Percentiles rank a stretch among this genome's conserved stretches.
Conservation (phyloP, 2,888 invertebrate genomes). For the Euzophera pinguis region DNA sequence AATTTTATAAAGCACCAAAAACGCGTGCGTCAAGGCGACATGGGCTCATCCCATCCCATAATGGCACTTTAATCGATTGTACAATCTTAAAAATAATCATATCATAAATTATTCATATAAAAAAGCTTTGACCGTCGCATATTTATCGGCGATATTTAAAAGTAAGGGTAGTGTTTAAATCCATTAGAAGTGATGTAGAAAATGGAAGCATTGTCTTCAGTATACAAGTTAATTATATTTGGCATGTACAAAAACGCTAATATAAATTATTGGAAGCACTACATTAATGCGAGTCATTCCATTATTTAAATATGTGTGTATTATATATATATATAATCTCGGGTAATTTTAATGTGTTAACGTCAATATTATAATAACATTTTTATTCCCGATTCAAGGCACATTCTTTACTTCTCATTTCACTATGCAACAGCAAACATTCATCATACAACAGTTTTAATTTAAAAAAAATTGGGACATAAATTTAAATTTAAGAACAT, state of each 20-base stretch:
- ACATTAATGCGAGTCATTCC: constrained; percentile 23
- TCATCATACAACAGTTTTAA: background rate
- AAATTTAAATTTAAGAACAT: constrained; percentile 3
- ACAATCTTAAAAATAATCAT: constrained; percentile 16
- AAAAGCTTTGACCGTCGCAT: constrained; percentile 15
- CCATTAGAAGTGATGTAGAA: constrained; percentile 13
- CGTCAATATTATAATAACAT: background rate
- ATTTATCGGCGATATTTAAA: background rate
- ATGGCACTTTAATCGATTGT: constrained; percentile 30
- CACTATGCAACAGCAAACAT: constrained; percentile 2
- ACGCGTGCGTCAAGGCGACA: constrained; percentile 14
- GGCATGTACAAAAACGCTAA: constrained; percentile 41
- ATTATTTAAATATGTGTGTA: constrained; percentile 21
- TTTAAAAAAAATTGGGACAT: background rate
- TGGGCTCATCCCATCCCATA: constrained; percentile 21
- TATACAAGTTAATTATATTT: constrained; percentile 34
- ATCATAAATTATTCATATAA: constrained; percentile 23
- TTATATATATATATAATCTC: too few relatives aligned
- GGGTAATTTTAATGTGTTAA: background rate
- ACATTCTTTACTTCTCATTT: constrained; percentile 19
- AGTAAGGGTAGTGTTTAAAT: background rate
- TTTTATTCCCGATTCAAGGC: constrained; percentile 23
- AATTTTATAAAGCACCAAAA: constrained; percentile 18
- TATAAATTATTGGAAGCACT: constrained; percentile 56
- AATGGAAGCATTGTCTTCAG: constrained; percentile 1